Conservation (phyloP, 2,888 invertebrate genomes). For the Antitype chi region DNA sequence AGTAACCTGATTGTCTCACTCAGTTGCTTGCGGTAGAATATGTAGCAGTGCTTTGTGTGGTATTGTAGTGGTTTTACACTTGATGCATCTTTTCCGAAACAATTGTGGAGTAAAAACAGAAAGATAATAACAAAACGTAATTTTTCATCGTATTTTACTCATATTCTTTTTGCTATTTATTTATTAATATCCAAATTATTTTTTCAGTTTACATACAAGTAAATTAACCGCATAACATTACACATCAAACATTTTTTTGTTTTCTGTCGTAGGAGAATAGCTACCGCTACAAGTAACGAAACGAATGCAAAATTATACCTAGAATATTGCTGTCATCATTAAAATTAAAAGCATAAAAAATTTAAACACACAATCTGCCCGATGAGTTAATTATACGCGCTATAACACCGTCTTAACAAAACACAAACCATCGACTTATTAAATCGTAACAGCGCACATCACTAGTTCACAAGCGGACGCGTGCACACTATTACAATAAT, state of each 20-base stretch:
- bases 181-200: no score
- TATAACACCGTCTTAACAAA: neutral
- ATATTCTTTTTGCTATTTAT: no score
- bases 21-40: constrained; percentile 53
- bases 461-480: constrained; percentile 68
- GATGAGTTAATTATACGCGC: neutral
- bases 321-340: neutral
- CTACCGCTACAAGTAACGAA: neutral
- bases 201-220: no score
- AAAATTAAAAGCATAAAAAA: neutral
- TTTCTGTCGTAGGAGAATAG: neutral
- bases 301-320: neutral
- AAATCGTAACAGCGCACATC: constrained; percentile 43
- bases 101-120: neutral
- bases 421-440: constrained; percentile 54
- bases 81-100: neutral
- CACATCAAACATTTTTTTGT: neutral
- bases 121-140: no score
- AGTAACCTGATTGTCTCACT: constrained; percentile 59
- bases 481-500: constrained; percentile 83
- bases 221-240: no score
- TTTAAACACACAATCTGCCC: neutral
- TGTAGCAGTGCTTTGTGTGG: constrained; percentile 28
- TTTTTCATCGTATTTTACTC: no score
- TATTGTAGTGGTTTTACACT: constrained; percentile 7